Evolutionary conservation across 2,888 invertebrate species (phyloP), one percentile per base, ranked within the genome.

Genomic region (Tetragonula carbonaria): DNA sequence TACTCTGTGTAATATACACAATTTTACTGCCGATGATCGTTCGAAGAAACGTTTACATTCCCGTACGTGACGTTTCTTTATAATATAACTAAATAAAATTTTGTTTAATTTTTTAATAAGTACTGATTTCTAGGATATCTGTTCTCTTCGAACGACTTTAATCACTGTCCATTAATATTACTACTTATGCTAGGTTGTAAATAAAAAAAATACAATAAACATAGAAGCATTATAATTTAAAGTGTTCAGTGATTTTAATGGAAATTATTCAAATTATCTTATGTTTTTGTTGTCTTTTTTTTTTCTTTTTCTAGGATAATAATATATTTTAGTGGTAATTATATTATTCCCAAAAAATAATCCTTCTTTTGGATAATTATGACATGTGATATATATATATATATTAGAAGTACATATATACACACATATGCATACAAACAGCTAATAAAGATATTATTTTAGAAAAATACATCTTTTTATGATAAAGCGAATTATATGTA

Each of bases 101-200:
- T 85, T 51, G 45, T 65, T 72, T 62, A 66, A 63, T 18, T 66
- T 65, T 62, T 28, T 75, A 74, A 38, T 50, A 50, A 77, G 63
- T 72, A 74, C 63, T 72, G 23, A 73, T 53, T 80, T 78, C 74
- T 78, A 82, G 59, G 77, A 83, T 88, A 86, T 88, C 71, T 76
- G 87, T 90, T 84, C 84, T 92, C 91, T 92, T 93, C 91, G 90
- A 91, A 85, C 91, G 92, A 91, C 90, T 91, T 88, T 86, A 87
- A 91, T 90, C 88, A 92, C 92, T 93, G 91, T 93, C 92, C 91
- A 92, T 92, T 91, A 89, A 82, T 86, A 92, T 91, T 91, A 92
- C 88, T 91, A 91, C 91, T 88, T 90, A 91, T 86, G 87, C 85
- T 92, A 93, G 91, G 92, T 88, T 93, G 93, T 93, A 93, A 90